Conservation (phyloP, 2,113 vertebrate species). For the Shinisaurus crocodilurus region DNA sequence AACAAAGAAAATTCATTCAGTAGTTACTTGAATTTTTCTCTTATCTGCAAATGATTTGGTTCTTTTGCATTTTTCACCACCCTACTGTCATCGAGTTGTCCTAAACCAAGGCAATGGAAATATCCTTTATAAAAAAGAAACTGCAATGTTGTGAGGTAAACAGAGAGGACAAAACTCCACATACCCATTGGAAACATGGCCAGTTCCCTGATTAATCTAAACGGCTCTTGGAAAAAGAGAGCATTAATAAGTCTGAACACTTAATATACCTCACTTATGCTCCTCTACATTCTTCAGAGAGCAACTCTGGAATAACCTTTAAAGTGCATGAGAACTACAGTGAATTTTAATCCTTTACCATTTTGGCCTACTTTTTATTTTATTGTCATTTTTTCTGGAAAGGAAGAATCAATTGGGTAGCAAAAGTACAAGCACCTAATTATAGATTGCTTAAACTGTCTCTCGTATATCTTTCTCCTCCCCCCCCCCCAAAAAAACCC, state of each 20-base stretch:
- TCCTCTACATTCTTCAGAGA: neutral
- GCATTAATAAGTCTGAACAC: neutral
- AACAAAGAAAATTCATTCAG: neutral
- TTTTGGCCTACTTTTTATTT: neutral
- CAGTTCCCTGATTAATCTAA: neutral
- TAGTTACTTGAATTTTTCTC: neutral
- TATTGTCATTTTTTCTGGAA: slow-evolving; percentile 4
- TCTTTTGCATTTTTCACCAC: neutral
- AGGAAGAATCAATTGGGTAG: neutral
- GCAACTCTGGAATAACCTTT: slow-evolving; percentile 5
- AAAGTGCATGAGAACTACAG: neutral
- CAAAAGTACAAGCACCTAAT: neutral
- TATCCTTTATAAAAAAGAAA: neutral
- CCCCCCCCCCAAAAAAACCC: neutral
- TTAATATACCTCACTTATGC: neutral
- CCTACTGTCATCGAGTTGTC: neutral
- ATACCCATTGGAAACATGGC: neutral
- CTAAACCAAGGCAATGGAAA: neutral
- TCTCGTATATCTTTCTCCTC: neutral
- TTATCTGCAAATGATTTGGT: neutral
- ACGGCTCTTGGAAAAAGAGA: neutral
- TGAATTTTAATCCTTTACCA: neutral
- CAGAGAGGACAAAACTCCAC: neutral
- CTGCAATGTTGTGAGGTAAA: neutral
- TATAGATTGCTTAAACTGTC: neutral